Base-by-base conservation (phyloP, 1,140 invertebrate species). In the Caenorhabditis inopinata region DNA sequence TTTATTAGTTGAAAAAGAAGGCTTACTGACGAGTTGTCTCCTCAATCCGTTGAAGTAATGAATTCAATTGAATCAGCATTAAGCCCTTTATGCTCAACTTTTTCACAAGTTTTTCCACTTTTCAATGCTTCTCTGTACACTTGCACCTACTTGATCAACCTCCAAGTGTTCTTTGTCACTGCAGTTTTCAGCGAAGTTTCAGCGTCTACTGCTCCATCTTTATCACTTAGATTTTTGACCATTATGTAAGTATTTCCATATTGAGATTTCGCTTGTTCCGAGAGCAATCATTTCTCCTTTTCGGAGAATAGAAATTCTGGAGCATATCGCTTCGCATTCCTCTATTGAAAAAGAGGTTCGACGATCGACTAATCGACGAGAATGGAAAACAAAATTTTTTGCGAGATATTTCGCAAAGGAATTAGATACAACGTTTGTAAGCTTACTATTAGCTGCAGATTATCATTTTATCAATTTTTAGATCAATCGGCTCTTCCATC, bases 401-500 rank as follows among this genome's bases (percentile, higher is more conserved):
- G n/a, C n/a, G n/a, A n/a, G n/a, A n/a, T n/a, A n/a, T n/a, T n/a
- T n/a, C n/a, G n/a, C n/a, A n/a, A n/a, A n/a, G n/a, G n/a, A n/a
- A n/a, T n/a, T n/a, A n/a, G n/a, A n/a, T n/a, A n/a, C n/a, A n/a
- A n/a, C n/a, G n/a, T n/a, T n/a, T n/a, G n/a, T n/a, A n/a, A n/a
- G n/a, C n/a, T n/a, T n/a, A n/a, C n/a, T n/a, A n/a, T n/a, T n/a
- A n/a, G n/a, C n/a, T n/a, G n/a, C n/a, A n/a, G n/a, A n/a, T n/a
- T n/a, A n/a, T n/a, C n/a, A n/a, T n/a, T n/a, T n/a, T n/a, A n/a
- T n/a, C n/a, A n/a, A n/a, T n/a, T n/a, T n/a, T n/a, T n/a, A n/a
- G n/a, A 38, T 90, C 91, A 9, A 91, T 91, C 11, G 91, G 91
- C 83, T 91, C 91, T 87, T 91, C 91, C 47, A 91, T 84, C 73